Evolutionary conservation across 2,888 invertebrate species (phyloP).

Genomic region (Mycalesis mineus): DNA sequence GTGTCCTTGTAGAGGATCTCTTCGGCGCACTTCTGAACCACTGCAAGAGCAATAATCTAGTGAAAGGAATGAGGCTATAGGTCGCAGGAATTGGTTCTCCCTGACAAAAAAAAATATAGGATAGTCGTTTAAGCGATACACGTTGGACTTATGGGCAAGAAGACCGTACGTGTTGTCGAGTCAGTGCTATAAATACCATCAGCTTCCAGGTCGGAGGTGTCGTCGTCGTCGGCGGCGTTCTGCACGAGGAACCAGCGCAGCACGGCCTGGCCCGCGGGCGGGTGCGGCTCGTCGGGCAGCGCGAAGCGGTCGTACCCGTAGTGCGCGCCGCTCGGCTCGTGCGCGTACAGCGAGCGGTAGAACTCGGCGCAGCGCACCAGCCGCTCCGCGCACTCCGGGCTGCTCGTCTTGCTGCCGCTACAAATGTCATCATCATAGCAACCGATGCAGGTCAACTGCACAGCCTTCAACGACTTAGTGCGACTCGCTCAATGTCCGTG

Average conservation of each 20-base stretch:
- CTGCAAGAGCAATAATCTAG: too few species aligned
- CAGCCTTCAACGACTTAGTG: too few species aligned
- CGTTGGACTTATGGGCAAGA: too few species aligned
- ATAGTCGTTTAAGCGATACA: too few species aligned
- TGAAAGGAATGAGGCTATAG: too few species aligned
- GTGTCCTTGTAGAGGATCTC: constrained; percentile 56
- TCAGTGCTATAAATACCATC: too few species aligned
- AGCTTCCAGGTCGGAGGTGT: constrained; percentile 37
- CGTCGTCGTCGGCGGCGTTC: constrained; percentile 44
- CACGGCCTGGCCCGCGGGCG: constrained; percentile 35
- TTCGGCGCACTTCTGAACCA: constrained; percentile 55
- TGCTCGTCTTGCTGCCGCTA: constrained; percentile 32
- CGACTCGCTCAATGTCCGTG: too few species aligned
- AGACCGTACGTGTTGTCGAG: too few species aligned
- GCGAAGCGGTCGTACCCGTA: constrained; percentile 60
- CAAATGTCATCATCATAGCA: too few species aligned
- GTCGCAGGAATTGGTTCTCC: too few species aligned
- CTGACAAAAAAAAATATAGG: too few species aligned
- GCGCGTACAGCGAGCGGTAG: constrained; percentile 55
- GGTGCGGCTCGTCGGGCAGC: constrained; percentile 36
- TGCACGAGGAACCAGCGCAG: constrained; percentile 59
- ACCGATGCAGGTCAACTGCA: too few species aligned
- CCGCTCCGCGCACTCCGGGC: constrained; percentile 28
- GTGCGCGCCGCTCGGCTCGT: constrained; percentile 35
- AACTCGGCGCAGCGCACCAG: constrained; percentile 54